These are phyloP conservation scores for Scaptomyza caliginosa DNA, from an alignment of 2,888 invertebrate genomes.

Conservation along the genomic window DNA sequence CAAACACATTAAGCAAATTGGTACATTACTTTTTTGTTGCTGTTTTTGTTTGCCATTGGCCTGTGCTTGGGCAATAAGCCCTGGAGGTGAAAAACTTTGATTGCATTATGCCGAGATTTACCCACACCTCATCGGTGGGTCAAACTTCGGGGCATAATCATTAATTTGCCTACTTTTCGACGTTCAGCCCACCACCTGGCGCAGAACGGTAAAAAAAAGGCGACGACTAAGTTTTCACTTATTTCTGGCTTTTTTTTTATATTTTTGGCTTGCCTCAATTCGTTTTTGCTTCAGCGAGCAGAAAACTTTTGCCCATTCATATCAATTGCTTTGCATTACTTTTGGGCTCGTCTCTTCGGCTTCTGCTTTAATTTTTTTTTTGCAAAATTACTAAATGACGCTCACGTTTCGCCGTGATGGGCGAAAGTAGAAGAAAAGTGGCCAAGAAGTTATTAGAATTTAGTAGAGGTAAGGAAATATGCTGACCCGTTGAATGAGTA, in stretches of 20 bases:
- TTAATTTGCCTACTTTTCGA: conserved; percentile 65
- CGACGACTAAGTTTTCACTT: conserved; percentile 33
- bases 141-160: conserved; percentile 60
- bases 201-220: conserved; percentile 12
- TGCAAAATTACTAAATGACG: conserved; percentile 64
- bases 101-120: conserved; percentile 72
- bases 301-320: conserved; percentile 71
- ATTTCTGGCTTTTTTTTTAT: conserved; percentile 24
- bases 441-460: conserved; percentile 43
- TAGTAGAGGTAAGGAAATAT: conserved; percentile 45
- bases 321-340: conserved; percentile 69
- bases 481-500: conserved; percentile 47
- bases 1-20: conserved; percentile 72
- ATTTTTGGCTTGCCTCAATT: conserved; percentile 8
- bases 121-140: conserved; percentile 26
- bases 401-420: conserved; percentile 28
- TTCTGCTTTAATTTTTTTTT: conserved; percentile 25
- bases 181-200: conserved; percentile 50
- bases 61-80: conserved; percentile 52
- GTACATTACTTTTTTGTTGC: conserved; percentile 47
- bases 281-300: conserved; percentile 51
- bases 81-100: conserved; percentile 62
- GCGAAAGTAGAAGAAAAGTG: conserved; percentile 4
- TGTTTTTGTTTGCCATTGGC: conserved; percentile 5
- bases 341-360: conserved; percentile 24